Conservation (phyloP, 92 coral and sea anemone species). For the Paramuricea clavata region DNA sequence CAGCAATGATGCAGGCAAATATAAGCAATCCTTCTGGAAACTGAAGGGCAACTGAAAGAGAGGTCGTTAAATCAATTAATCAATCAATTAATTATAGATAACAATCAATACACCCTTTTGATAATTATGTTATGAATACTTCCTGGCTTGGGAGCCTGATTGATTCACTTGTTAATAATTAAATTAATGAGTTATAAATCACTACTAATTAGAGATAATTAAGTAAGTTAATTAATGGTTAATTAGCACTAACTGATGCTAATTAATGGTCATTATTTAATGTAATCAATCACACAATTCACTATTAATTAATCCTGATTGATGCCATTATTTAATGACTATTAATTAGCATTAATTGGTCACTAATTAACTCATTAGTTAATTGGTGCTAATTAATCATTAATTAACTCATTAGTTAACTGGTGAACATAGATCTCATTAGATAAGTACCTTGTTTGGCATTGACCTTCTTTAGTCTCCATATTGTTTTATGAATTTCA, state of each 20-base stretch:
- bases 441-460: constrained; percentile 84
- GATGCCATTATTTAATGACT: neutral
- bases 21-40: constrained; percentile 95
- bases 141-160: no score
- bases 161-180: no score
- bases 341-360: neutral
- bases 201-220: neutral
- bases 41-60: constrained; percentile 85
- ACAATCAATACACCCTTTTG: no score
- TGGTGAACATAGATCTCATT: neutral
- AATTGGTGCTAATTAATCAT: neutral
- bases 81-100: neutral
- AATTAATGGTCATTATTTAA: no score
- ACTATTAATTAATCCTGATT: no score
- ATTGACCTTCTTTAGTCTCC: constrained; percentile 86
- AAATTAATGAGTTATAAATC: neutral
- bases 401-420: no score
- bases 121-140: no score
- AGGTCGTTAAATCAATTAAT: neutral
- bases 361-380: no score
- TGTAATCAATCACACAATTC: no score
- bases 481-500: constrained; percentile 92
- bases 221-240: neutral
- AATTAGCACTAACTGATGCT: no score
- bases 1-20: constrained; percentile 97